These are phyloP conservation scores for Pelecanoides urinatrix DNA, from an alignment of 2,113 vertebrate genomes.

Conservation along the genomic window DNA sequence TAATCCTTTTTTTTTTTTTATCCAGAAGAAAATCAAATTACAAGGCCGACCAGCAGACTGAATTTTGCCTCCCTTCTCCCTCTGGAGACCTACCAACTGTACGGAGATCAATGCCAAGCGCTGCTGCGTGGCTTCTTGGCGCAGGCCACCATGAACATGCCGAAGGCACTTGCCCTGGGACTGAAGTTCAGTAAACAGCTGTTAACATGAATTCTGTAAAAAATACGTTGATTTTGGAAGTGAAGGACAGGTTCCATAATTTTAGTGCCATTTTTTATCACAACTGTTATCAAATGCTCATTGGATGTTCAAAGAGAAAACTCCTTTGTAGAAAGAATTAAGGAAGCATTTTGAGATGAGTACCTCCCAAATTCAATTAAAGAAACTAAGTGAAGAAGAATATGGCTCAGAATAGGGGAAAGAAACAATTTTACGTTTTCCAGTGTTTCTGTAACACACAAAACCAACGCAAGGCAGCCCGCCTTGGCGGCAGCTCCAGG, in stretches of 20 bases:
- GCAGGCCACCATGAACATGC: rapidly evolving
- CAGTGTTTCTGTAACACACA: neutral
- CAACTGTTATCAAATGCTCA: neutral
- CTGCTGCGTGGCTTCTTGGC: neutral
- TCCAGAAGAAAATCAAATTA: neutral
- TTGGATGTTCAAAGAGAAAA: neutral
- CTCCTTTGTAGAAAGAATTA: neutral
- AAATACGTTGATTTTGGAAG: neutral
- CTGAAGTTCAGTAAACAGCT: neutral
- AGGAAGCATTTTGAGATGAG: neutral
- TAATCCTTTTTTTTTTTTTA: neutral
- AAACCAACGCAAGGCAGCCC: rapidly evolving
- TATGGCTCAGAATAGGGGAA: rapidly evolving
- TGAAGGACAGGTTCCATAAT: rapidly evolving
- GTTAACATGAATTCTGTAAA: neutral
- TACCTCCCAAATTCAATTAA: no score
- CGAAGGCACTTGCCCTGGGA: neutral
- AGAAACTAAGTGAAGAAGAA: neutral
- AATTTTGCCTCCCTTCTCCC: neutral
- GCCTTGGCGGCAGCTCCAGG: rapidly evolving
- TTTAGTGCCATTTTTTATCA: neutral
- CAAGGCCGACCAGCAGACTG: neutral
- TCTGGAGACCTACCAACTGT: neutral
- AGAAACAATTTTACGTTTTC: no score
- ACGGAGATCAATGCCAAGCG: rapidly evolving